phyloP scores from a whole-genome alignment of 2,888 invertebrate species.

The Pollenia labialis region DNA sequence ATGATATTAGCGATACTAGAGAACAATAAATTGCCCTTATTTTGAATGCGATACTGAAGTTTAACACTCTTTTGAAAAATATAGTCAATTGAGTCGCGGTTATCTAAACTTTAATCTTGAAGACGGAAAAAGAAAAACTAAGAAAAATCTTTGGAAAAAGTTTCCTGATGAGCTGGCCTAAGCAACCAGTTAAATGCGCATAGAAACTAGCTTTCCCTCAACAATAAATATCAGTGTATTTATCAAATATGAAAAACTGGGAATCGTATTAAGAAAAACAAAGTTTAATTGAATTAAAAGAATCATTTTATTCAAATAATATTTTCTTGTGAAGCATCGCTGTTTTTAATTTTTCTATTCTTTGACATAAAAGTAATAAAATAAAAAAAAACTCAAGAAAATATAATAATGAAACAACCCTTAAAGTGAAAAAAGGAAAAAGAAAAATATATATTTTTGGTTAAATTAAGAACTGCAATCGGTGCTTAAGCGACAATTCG shows the following conservation, averaged over 20 bases:
- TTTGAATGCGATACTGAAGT: conserved; percentile 21
- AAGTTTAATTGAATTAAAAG: conserved; percentile 36
- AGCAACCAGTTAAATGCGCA: too few relatives aligned
- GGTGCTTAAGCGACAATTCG: conserved; percentile 11
- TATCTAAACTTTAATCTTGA: neutral
- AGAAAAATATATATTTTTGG: neutral
- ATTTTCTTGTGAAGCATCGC: neutral
- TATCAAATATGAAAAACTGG: too few relatives aligned
- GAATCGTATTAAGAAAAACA: too few relatives aligned
- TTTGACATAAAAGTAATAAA: conserved; percentile 3
- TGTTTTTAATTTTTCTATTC: neutral
- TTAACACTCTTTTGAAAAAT: conserved; percentile 9
- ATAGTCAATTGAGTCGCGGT: neutral
- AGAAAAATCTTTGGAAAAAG: too few relatives aligned
- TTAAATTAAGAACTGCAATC: conserved; percentile 10
- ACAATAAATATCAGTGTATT: too few relatives aligned
- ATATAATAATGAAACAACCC: conserved; percentile 6
- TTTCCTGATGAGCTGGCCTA: too few relatives aligned
- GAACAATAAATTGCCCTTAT: conserved; percentile 22
- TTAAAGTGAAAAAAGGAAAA: neutral
- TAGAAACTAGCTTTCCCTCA: too few relatives aligned
- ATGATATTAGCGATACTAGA: conserved; percentile 24
- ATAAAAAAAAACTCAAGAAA: neutral
- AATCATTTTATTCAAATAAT: conserved; percentile 33
- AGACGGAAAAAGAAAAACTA: neutral